Base-by-base conservation (phyloP, 2,888 invertebrate species). In the Diploptera punctata region DNA sequence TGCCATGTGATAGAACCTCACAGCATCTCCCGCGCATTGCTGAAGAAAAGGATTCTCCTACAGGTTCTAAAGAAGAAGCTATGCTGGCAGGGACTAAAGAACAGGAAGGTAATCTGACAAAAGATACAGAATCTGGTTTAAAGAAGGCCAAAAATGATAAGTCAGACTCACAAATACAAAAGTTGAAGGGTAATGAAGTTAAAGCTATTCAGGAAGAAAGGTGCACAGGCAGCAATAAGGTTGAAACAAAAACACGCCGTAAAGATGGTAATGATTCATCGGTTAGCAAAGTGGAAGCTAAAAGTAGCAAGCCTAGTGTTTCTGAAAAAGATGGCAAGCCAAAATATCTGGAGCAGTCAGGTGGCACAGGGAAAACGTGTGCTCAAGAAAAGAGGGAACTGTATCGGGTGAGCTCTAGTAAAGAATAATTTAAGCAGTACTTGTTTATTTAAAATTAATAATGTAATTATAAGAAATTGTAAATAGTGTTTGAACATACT, bases 21-120 rank as follows among this genome's bases (percentile, higher is more conserved):
- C 75, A 75, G 79, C 85, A 90, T 70, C 83, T 95, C 79, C 95
- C 95, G 0, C 84, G 95, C 76, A 95, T 95, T 73, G 94, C 95
- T 0, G 95, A 95, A 83, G 95, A 95, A 81, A 94, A 94, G 80
- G 93, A 93, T 82, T 92, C 92, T 19, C 93, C 92, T 0, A 91
- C 92, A 0, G 91, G 90, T 71, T 81, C 79, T 4, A 82, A 81
- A 52, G 78, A 78, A 24, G 83, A 83, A 10, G 80, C 72, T 7
- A 65, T 33, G 16, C 44, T 33, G 49, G 7, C 29, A 26, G 26
- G n/a, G n/a, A 26, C 38, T 26, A 65, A 65, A 18, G 47, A 47
- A 7, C 44, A 47, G 7, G 47, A 47, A 65, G 26, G 26, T 24
- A 29, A 13, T 16, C 13, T n/a, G 19, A 47, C 24, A 33, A 65